phyloP scores from a whole-genome alignment of 2,888 invertebrate species.

The Erebia aethiops region DNA sequence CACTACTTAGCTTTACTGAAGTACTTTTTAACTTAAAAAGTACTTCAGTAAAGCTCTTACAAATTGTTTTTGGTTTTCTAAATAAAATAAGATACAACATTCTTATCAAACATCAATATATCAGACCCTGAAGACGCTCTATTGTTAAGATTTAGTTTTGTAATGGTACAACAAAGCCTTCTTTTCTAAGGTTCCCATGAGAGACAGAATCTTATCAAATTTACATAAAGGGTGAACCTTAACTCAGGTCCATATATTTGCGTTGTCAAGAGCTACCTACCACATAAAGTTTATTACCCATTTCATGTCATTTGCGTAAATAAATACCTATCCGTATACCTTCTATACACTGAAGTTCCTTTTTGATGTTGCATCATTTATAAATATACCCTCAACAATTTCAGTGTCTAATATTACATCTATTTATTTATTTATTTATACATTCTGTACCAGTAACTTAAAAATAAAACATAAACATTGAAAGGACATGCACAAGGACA shows the following conservation, averaged over 20 bases:
- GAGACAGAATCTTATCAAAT: constrained; percentile 52
- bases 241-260: constrained; percentile 41
- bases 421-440: no score
- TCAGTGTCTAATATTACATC: no score
- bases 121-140: constrained; percentile 23
- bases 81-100: constrained; percentile 16
- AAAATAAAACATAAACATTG: no score
- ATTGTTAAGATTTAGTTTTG: constrained; percentile 30
- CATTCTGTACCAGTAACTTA: no score
- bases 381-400: no score
- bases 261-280: constrained; percentile 42
- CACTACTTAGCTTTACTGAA: no score
- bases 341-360: no score
- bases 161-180: constrained; percentile 28
- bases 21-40: no score
- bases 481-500: no score
- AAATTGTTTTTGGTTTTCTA: not conserved
- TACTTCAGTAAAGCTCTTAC: no score
- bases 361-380: not conserved
- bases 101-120: constrained; percentile 29
- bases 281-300: constrained; percentile 1
- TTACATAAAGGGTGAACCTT: constrained; percentile 56
- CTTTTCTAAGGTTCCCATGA: constrained; percentile 37
- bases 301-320: not conserved
- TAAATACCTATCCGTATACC: not conserved